phyloP scores from a whole-genome alignment of 2,113 vertebrate genomes.

The Lasiurus cinereus region DNA sequence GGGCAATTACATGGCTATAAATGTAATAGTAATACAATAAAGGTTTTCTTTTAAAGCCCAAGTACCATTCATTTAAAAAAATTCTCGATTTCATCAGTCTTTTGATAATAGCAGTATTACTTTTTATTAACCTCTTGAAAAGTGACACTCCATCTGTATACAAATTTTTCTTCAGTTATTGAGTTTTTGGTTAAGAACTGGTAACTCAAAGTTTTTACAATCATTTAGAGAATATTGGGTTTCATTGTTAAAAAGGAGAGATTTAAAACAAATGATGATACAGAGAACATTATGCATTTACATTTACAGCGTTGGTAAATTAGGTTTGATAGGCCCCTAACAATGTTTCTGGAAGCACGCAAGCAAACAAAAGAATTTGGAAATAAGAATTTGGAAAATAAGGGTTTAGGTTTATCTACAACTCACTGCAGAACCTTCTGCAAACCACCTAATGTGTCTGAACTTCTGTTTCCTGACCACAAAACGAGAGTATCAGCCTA shows the following conservation, averaged over 20 bases:
- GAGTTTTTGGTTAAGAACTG: conserved; percentile 27
- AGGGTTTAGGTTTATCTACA: background rate
- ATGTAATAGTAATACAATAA: conserved; percentile 47
- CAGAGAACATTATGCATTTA: background rate
- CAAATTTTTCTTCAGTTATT: conserved; percentile 44
- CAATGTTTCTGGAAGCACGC: background rate
- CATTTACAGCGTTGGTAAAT: background rate
- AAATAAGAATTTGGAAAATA: background rate
- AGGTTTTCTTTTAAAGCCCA: conserved; percentile 46
- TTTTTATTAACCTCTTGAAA: conserved; percentile 52
- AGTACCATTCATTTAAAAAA: conserved; percentile 56
- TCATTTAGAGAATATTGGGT: conserved; percentile 2
- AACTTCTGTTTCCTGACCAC: background rate
- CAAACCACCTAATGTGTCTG: background rate
- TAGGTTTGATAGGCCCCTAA: background rate
- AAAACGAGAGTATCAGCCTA: background rate
- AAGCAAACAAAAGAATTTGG: background rate
- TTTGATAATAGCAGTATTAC: conserved; percentile 43
- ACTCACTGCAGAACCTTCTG: background rate
- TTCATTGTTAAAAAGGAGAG: background rate
- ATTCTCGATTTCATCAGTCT: conserved; percentile 3
- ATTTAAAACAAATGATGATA: background rate
- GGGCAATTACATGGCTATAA: background rate
- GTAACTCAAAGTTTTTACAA: background rate
- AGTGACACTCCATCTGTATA: background rate